A percentile compares a stretch with the other conserved stretches of the same genome.
These are phyloP conservation scores for Pagrus major DNA, from an alignment of 2,113 vertebrate species.

Conservation along the genomic window DNA sequence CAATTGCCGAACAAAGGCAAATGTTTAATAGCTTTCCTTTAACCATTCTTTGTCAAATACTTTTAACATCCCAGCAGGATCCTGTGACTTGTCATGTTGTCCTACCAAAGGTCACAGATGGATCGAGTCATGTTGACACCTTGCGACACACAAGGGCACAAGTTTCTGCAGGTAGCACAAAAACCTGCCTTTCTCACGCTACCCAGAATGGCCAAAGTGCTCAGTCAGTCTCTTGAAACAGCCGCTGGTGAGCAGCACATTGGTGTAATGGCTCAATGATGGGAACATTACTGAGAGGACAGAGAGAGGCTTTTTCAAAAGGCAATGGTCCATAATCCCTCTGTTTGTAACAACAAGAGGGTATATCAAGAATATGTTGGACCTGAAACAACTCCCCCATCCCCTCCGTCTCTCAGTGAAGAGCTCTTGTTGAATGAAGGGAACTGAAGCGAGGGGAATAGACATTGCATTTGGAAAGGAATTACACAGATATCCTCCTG, in stretches of 20 bases:
- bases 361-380: constrained; percentile 47
- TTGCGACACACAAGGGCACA: constrained; percentile 32
- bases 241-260: constrained; percentile 23
- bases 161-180: constrained; percentile 26
- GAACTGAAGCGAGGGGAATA: constrained; percentile 38
- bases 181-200: constrained; percentile 1
- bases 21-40: constrained; percentile 38
- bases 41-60: constrained; percentile 25
- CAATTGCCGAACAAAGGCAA: constrained; percentile 21
- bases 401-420: constrained; percentile 45
- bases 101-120: not conserved
- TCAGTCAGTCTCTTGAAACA: constrained; percentile 51
- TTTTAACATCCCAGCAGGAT: constrained; percentile 14
- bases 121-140: constrained; percentile 15
- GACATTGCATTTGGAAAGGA: constrained; percentile 48
- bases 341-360: constrained; percentile 72
- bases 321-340: constrained; percentile 66
- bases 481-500: constrained; percentile 55
- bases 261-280: constrained; percentile 58
- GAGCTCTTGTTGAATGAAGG: constrained; percentile 42
- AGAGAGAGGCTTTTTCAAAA: constrained; percentile 57
- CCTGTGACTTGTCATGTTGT: not conserved
- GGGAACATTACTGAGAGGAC: constrained; percentile 47
- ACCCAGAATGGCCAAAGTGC: constrained; percentile 22
- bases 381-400: constrained; percentile 44